These are phyloP conservation scores for Plecotus auritus DNA, from an alignment of 2,113 vertebrate genomes.

Conservation along the genomic window DNA sequence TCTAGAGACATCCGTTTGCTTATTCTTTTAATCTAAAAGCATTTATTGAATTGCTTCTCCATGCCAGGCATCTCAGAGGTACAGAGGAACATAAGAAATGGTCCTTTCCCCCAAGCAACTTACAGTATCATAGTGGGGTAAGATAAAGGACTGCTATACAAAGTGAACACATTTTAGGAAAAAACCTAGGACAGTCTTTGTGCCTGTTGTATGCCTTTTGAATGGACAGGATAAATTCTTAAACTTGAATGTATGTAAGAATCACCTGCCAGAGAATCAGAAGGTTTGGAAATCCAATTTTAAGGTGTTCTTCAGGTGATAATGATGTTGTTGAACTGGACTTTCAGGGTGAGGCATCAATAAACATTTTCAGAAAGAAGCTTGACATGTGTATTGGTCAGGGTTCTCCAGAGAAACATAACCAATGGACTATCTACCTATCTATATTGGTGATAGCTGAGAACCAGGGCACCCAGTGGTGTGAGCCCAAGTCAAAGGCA, in stretches of 20 bases:
- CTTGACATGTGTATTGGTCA: not conserved
- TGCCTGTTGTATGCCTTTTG: not conserved
- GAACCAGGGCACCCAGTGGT: too few relatives aligned
- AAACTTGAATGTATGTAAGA: not conserved
- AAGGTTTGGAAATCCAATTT: not conserved
- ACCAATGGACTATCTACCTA: not conserved
- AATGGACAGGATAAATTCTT: not conserved
- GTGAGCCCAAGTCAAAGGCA: not conserved
- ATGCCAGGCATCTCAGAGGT: not conserved
- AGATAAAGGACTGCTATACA: not conserved
- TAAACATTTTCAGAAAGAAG: not conserved
- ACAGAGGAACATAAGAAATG: not conserved
- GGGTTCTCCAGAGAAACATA: not conserved
- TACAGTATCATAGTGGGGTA: rapidly evolving
- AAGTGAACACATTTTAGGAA: not conserved
- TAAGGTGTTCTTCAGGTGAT: not conserved
- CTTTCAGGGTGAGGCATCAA: not conserved
- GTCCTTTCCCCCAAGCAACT: not conserved
- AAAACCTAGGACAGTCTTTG: not conserved
- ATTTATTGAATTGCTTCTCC: not conserved
- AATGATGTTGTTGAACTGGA: not conserved
- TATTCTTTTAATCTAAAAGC: not conserved
- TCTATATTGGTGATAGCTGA: too few relatives aligned
- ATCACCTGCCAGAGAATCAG: not conserved
- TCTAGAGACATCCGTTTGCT: not conserved